Evolutionary conservation across 2,888 invertebrate genomes (phyloP), one percentile per base, ranked within the genome.

Genomic region (Andrena bucephala): DNA sequence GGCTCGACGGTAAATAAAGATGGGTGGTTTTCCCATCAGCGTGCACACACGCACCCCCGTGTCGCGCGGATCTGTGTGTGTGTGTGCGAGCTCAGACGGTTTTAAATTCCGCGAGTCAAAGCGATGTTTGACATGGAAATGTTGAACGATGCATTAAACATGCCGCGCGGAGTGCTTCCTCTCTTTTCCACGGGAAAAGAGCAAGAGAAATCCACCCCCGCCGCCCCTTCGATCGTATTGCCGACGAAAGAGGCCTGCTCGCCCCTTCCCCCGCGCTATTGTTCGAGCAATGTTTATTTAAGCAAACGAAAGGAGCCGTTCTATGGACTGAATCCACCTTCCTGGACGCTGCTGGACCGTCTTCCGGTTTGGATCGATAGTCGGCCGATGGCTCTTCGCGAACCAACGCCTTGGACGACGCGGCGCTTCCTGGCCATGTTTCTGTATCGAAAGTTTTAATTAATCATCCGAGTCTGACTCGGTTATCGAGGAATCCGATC

Each of bases 61-160:
- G 5, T 20, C 52, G 36, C 36, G 20, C 29, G 29, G 8, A 10
- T 27, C 36, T 33, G 50, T 31, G 31, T 31, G 27, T 36, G 50
- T 29, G 50, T 76, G 72, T 82, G 74, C 8, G 50, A 59, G 68
- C 62, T 87, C 84, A 85, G 85, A 91, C 89, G 92, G 91, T 93
- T 94, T 93, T 90, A 93, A 93, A 94, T 94, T 94, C 92, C 92
- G 90, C 91, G 91, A 93, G 93, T 93, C 93, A 94, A 94, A 93
- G 93, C 93, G 90, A 93, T 94, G 94, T 94, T 94, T 94, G 94
- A 94, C 94, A 94, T 94, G 94, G 94, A 93, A 94, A 94, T 94
- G 92, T 91, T 90, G 92, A 91, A 85, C 91, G 91, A 93, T 94
- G 94, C 94, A 94, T 94, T 94, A 94, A 93, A 94, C 94, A 94